These are phyloP conservation scores for Myotis brandtii DNA, from an alignment of 2,113 vertebrate genomes.

Conservation along the genomic window DNA sequence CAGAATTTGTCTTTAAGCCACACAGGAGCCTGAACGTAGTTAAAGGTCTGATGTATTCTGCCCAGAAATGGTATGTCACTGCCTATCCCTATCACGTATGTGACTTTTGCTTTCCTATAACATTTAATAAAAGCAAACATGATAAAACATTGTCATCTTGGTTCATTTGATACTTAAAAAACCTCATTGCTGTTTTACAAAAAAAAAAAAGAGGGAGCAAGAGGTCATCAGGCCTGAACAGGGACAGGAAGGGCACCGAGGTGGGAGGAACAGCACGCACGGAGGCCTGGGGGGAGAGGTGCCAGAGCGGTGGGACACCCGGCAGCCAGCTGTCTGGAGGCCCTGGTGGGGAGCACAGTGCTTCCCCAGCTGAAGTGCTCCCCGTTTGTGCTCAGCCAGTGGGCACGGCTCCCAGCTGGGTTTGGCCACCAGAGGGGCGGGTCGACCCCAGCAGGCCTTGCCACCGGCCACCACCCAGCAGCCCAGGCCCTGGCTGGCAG, in stretches of 20 bases:
- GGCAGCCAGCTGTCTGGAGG: not conserved
- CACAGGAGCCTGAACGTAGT: not conserved
- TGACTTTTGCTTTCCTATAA: not conserved
- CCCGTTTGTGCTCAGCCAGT: not conserved
- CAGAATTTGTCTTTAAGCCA: not conserved
- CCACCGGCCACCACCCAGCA: conserved; percentile 10
- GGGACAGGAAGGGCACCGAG: not conserved
- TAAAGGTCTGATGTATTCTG: not conserved
- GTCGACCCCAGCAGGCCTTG: not conserved
- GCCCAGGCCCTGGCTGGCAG: not conserved
- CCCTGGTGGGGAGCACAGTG: fast-evolving
- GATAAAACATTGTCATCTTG: not conserved
- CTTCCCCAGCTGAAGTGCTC: not conserved
- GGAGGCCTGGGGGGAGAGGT: not conserved
- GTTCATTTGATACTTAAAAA: not conserved
- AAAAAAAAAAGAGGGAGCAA: not conserved
- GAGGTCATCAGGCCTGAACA: not conserved
- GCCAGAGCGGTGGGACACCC: not conserved
- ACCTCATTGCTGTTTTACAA: not conserved
- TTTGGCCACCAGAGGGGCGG: not conserved
- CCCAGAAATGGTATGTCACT: not conserved
- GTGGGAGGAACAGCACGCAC: not conserved
- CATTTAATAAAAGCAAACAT: not conserved
- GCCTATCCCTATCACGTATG: not conserved
- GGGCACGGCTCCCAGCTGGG: not conserved